Evolutionary conservation across 2,113 vertebrate species (phyloP).

Genomic region (Clarias batrachus): DNA sequence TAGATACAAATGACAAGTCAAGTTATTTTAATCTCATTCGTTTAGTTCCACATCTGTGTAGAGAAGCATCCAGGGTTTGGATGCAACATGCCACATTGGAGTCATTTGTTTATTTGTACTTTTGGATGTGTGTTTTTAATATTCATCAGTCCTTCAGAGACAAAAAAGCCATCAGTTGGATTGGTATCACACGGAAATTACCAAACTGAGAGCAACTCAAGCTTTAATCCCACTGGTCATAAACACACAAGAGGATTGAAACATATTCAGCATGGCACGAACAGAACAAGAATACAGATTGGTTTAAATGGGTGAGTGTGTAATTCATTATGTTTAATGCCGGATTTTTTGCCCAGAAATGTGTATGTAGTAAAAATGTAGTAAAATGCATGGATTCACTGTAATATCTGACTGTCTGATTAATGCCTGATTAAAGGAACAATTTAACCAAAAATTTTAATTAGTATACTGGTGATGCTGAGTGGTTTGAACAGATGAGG

Average conservation of each 20-base stretch:
- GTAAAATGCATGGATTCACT: not conserved
- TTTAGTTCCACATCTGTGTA: not conserved
- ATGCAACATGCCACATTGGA: conserved; percentile 28
- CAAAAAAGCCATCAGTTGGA: conserved; percentile 10
- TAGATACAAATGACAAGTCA: not conserved
- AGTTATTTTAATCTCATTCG: not conserved
- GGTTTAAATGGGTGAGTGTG: conserved; percentile 43
- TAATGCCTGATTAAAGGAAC: not conserved
- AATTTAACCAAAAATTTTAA: not conserved
- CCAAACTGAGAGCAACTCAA: conserved; percentile 7
- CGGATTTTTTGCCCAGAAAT: not conserved
- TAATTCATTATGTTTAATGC: not conserved
- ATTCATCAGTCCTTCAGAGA: conserved; percentile 9
- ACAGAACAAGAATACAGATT: conserved; percentile 14
- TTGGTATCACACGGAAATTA: not conserved
- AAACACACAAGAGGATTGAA: conserved; percentile 1
- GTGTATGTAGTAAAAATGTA: not conserved
- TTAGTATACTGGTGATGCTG: no score
- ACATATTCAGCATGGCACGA: not conserved
- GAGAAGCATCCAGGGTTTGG: not conserved
- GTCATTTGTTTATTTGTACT: conserved; percentile 14
- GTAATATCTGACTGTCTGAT: not conserved
- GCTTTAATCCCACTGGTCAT: conserved; percentile 1
- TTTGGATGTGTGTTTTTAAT: conserved; percentile 20
- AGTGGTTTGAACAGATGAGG: no score